Evolutionary conservation across 2,113 vertebrate genomes (phyloP), one percentile per base, ranked within the genome.

Genomic region (Cricetomys ansorgei): DNA sequence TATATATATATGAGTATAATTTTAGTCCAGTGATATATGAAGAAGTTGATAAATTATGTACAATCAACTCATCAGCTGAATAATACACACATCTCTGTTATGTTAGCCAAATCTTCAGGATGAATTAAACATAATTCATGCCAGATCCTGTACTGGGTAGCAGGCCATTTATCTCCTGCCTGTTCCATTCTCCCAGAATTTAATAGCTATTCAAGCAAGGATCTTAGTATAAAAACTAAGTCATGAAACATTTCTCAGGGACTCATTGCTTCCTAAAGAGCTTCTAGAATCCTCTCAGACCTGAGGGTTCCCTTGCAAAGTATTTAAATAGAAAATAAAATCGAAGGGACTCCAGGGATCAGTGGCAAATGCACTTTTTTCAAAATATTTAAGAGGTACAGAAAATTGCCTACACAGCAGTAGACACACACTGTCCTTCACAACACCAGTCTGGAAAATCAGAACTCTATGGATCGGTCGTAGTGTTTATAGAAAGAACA

Each of bases 201-300:
- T 55, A 89, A 83, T 5, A 89, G 43, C 83, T 96, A 57, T 37
- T 55, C 50, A 91, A 90, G 40, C 55, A 90, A 85, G 57, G 48
- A 34, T 84, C 67, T 77, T 89, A 84, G 88, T 85, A 72, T 88
- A 73, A 90, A 92, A 96, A 89, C 37, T 70, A 80, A 67, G 62
- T 93, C 53, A 48, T 65, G 23, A 89, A 85, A 75, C 21, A 91
- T 80, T 94, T 87, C 89, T 83, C 86, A 93, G 57, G 90, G 57
- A 93, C 62, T 94, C 53, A 59, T 65, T 92, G 89, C 92, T 91
- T 91, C 65, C n/a, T 92, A 77, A 97, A 93, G 31, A 0, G 86
- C 15, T 94, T 87, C 31, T 65, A 57, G 25, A 77, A 73, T 21
- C 29, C 81, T 87, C 79, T 95, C 91, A 57, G 9, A 75, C 25